Conservation (phyloP, 1,140 invertebrate species). For the Scaptodrosophila lebanonensis region DNA sequence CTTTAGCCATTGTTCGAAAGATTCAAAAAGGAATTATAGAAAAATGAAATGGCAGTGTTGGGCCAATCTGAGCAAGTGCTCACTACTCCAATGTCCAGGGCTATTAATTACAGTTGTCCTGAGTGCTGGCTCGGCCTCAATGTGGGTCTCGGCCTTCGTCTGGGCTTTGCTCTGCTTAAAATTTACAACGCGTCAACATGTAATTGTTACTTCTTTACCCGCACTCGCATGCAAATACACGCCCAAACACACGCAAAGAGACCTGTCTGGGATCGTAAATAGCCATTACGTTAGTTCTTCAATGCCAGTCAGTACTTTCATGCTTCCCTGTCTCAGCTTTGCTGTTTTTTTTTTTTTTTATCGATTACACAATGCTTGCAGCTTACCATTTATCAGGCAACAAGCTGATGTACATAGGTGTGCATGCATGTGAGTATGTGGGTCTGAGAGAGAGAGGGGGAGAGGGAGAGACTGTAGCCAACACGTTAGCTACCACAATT, state of each 20-base stretch:
- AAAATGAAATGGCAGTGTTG: too few relatives aligned
- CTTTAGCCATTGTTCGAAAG: too few relatives aligned
- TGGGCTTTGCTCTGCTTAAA: slow-evolving; percentile 9
- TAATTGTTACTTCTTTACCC: slow-evolving; percentile 23
- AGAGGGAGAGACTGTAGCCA: slow-evolving; percentile 24
- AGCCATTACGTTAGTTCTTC: slow-evolving; percentile 39
- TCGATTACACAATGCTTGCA: slow-evolving; percentile 73
- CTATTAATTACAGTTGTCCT: too few relatives aligned
- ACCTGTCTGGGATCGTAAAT: slow-evolving; percentile 27
- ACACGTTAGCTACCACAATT: slow-evolving; percentile 67
- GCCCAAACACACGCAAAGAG: slow-evolving; percentile 2
- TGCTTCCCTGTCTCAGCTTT: neutral
- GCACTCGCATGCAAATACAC: neutral
- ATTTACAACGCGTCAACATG: slow-evolving; percentile 38
- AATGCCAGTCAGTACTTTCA: slow-evolving; percentile 26
- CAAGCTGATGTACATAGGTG: neutral
- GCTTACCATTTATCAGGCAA: slow-evolving; percentile 65
- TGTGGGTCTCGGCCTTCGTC: neutral
- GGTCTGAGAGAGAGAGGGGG: neutral
- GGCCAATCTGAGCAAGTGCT: too few relatives aligned
- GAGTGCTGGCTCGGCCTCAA: too few relatives aligned
- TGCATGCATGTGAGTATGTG: neutral
- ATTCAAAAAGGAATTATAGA: too few relatives aligned
- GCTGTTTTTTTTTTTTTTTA: slow-evolving; percentile 41
- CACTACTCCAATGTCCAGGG: too few relatives aligned